Percentiles rank a stretch among this genome's conserved stretches.
phyloP scores from a whole-genome alignment of 2,797 vertebrate genomes.

The Oreochromis mossambicus region DNA sequence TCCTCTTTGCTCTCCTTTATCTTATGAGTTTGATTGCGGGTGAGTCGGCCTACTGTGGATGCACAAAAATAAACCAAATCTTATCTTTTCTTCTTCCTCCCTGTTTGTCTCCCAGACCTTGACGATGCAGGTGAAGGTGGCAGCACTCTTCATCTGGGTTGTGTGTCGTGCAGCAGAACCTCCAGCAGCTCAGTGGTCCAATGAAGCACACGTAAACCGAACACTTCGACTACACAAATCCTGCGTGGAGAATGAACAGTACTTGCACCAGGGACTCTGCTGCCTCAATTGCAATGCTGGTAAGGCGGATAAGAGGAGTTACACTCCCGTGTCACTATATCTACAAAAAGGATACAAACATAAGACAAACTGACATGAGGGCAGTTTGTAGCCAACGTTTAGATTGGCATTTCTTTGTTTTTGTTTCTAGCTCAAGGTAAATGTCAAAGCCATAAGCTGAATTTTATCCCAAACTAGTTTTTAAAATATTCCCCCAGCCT shows the following conservation, averaged over 20 bases:
- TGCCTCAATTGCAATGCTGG: constrained; percentile 80
- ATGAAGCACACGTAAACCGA: constrained; percentile 49
- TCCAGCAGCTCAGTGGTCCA: constrained; percentile 53
- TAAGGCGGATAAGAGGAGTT: constrained; percentile 43
- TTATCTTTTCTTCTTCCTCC: neutral
- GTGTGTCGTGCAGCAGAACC: constrained; percentile 49
- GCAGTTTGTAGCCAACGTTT: neutral
- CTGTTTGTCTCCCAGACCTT: neutral
- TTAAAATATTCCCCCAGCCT: constrained; percentile 1
- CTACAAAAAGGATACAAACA: neutral
- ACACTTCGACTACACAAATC: constrained; percentile 35
- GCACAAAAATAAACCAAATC: neutral
- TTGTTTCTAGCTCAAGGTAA: neutral
- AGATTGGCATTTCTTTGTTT: neutral
- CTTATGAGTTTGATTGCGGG: constrained; percentile 6
- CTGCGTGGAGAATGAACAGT: constrained; percentile 76
- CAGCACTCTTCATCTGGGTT: constrained; percentile 12
- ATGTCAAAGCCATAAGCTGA: constrained; percentile 20
- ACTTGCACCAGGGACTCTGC: constrained; percentile 68
- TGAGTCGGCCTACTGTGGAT: neutral
- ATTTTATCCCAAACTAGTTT: constrained; percentile 1
- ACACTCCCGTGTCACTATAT: neutral
- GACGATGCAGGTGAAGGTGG: constrained; percentile 42
- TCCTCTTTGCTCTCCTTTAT: constrained; percentile 45
- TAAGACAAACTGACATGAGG: neutral